Percentiles rank a stretch among this genome's conserved stretches.
These are phyloP conservation scores for Drosophila pseudoobscura DNA, from an alignment of 1,140 invertebrate species.

Conservation along the genomic window DNA sequence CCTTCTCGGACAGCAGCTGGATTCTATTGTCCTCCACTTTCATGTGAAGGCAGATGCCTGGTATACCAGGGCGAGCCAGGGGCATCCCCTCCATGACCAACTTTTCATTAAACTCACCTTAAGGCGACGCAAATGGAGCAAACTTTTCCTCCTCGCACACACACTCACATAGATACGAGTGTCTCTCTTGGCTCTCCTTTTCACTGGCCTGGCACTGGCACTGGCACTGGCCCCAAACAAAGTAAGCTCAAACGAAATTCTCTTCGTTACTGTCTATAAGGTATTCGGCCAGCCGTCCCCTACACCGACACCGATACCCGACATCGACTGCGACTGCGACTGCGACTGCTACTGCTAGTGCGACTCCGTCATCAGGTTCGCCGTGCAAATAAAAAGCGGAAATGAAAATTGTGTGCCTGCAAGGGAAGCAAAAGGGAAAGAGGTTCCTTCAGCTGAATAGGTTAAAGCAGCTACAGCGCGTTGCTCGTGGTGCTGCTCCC, in stretches of 20 bases:
- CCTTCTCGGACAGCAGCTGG: slow-evolving; percentile 34
- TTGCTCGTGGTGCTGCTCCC: background rate
- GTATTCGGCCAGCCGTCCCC: slow-evolving; percentile 23
- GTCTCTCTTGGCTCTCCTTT: background rate
- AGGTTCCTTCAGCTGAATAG: slow-evolving; percentile 35
- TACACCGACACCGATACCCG: background rate
- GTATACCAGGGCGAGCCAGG: no score
- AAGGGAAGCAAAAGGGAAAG: slow-evolving; percentile 17
- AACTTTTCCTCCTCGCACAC: slow-evolving; percentile 47
- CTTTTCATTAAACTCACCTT: slow-evolving; percentile 70
- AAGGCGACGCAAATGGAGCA: slow-evolving; percentile 62
- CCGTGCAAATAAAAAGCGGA: slow-evolving; percentile 65
- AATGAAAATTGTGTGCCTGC: slow-evolving; percentile 64
- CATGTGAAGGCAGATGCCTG: slow-evolving; percentile 8
- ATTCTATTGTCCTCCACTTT: slow-evolving; percentile 64
- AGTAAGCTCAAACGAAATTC: slow-evolving; percentile 68
- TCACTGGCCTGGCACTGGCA: no score
- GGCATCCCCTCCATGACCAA: slow-evolving; percentile 24
- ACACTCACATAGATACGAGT: background rate
- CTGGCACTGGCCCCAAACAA: slow-evolving; percentile 17
- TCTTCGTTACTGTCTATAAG: slow-evolving; percentile 43
- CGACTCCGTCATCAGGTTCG: slow-evolving; percentile 13
- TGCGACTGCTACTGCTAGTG: no score
- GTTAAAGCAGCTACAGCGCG: slow-evolving; percentile 43
- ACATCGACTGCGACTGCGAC: background rate